phyloP scores from a whole-genome alignment of 2,888 invertebrate genomes.

The Epinotia bilunana region DNA sequence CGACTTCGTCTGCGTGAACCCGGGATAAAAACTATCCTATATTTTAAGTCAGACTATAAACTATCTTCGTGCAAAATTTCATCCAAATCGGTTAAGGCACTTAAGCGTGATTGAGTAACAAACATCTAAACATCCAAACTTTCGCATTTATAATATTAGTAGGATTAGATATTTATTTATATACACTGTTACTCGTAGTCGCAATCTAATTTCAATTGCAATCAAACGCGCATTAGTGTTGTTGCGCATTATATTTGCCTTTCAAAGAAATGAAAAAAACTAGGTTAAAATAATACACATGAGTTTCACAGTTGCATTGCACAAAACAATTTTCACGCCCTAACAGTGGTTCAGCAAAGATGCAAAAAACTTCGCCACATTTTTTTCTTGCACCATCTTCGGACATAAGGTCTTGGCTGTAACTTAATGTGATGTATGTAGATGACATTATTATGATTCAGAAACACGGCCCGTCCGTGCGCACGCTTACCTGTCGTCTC shows the following conservation, averaged over 20 bases:
- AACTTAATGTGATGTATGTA: constrained; percentile 47
- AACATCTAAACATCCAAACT: no score
- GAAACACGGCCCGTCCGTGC: constrained; percentile 59
- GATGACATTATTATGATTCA: constrained; percentile 59
- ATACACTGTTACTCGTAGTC: no score
- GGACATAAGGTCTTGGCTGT: constrained; percentile 36
- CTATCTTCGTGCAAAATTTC: no score
- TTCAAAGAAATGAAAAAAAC: not conserved
- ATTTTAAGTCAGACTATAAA: no score
- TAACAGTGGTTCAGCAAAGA: constrained; percentile 16
- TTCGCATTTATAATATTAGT: no score
- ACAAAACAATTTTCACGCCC: constrained; percentile 5
- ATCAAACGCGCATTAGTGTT: no score
- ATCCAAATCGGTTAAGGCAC: no score
- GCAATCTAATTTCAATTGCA: no score
- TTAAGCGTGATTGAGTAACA: no score
- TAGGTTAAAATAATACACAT: constrained; percentile 3
- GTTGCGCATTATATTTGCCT: not conserved
- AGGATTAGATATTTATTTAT: no score
- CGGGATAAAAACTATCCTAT: no score
- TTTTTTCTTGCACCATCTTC: constrained; percentile 12
- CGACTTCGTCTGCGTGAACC: no score
- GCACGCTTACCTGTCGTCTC: constrained; percentile 54
- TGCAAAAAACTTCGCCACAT: constrained; percentile 1
- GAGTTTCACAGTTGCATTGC: constrained; percentile 4